phyloP scores from a whole-genome alignment of 2,888 invertebrate species.

The Leptothorax acervorum region DNA sequence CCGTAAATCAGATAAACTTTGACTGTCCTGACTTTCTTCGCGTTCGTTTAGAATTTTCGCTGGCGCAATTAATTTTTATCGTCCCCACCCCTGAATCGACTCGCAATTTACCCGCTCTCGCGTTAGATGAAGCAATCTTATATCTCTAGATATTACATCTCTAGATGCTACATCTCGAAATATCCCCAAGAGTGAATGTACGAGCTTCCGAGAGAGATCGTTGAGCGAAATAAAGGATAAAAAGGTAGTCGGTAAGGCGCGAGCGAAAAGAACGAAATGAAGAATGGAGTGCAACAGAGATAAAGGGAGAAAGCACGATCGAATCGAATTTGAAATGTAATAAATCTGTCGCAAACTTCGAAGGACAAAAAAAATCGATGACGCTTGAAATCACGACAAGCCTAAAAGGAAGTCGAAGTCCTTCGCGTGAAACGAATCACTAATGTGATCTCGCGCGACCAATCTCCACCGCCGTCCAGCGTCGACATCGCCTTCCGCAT shows the following conservation, averaged over 20 bases:
- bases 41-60: not conserved
- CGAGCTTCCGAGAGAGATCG: not conserved
- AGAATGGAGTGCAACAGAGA: slow-evolving; percentile 4
- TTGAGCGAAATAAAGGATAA: not conserved
- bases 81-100: slow-evolving; percentile 10
- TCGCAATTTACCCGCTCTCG: slow-evolving; percentile 1
- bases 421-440: slow-evolving; percentile 19
- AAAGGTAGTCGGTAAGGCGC: not conserved
- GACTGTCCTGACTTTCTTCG: not conserved
- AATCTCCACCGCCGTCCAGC: not conserved
- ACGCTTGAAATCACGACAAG: slow-evolving; percentile 12
- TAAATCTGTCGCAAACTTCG: slow-evolving; percentile 1
- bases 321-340: slow-evolving; percentile 7
- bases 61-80: slow-evolving; percentile 25
- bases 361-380: not conserved
- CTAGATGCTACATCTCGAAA: not conserved
- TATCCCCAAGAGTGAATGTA: not conserved
- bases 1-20: not conserved
- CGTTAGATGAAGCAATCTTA: not conserved
- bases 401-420: slow-evolving; percentile 14
- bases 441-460: slow-evolving; percentile 29
- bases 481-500: slow-evolving; percentile 23
- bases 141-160: not conserved
- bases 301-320: not conserved
- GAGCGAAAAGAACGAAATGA: not conserved